Conservation (phyloP, 2,797 vertebrate species). For the Spea hammondii region DNA sequence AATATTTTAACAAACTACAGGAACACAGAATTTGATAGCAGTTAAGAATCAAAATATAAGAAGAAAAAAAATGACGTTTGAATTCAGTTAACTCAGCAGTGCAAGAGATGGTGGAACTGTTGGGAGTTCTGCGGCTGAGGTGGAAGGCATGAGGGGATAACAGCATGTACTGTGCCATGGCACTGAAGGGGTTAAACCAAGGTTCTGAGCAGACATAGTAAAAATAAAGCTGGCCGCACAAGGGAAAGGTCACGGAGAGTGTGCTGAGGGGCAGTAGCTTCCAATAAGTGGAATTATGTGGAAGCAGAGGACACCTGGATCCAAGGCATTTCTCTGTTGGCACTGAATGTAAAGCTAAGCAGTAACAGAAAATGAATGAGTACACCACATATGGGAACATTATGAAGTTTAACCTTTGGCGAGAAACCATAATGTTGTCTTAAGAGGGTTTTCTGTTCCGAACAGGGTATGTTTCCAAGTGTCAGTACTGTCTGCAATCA, state of each 20-base stretch:
- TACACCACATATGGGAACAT: background rate
- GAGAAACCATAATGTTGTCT: constrained; percentile 7
- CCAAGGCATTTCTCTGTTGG: background rate
- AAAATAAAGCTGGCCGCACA: background rate
- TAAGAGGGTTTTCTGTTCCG: background rate
- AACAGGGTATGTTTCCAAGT: background rate
- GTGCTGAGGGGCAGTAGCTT: background rate
- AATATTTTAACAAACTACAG: too few species aligned
- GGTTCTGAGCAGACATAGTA: background rate
- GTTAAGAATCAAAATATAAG: too few species aligned
- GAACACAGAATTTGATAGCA: too few species aligned
- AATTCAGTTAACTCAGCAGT: too few species aligned
- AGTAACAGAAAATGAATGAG: background rate
- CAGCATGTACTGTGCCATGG: too few species aligned
- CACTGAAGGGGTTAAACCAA: background rate
- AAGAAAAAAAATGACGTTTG: too few species aligned
- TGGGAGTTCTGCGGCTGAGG: too few species aligned
- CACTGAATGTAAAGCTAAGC: background rate
- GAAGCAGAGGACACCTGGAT: background rate
- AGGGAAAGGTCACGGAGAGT: background rate
- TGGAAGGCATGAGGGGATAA: too few species aligned
- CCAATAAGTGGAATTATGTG: background rate
- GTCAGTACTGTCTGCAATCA: background rate
- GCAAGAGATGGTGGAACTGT: too few species aligned
- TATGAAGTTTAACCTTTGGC: background rate